phyloP scores from a whole-genome alignment of 2,113 vertebrate species.

The Geothlypis trichas region DNA sequence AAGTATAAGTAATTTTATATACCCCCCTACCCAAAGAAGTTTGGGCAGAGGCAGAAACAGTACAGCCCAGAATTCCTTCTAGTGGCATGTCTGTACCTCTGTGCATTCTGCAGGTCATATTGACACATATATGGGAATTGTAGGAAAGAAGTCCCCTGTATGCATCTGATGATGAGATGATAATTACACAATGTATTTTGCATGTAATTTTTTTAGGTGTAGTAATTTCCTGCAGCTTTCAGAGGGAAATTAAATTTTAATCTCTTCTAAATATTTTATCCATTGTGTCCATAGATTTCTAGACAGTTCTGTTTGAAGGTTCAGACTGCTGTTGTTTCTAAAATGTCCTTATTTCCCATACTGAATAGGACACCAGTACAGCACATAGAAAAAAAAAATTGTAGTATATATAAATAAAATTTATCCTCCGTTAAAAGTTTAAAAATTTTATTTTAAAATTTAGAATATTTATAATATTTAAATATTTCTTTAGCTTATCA shows the following conservation, averaged over 20 bases:
- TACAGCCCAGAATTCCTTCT: neutral
- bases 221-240: neutral
- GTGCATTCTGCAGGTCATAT: neutral
- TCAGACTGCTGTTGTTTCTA: neutral
- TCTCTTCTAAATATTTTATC: neutral
- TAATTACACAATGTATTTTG: neutral
- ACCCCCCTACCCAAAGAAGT: accelerated
- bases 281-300: neutral
- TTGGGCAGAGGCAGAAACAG: neutral
- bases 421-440: neutral
- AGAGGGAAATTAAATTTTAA: neutral
- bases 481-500: neutral
- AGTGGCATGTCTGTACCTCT: neutral
- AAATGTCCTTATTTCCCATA: neutral
- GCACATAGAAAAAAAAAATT: neutral
- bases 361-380: neutral
- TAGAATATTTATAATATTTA: neutral
- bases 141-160: neutral
- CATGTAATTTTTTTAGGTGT: neutral
- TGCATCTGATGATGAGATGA: neutral
- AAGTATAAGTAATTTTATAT: neutral
- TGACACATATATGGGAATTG: neutral
- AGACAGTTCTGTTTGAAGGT: neutral
- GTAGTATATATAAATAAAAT: neutral
- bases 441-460: neutral